A percentile compares a stretch with the other conserved stretches of the same genome.
Evolutionary conservation across 2,797 vertebrate species (phyloP).

Genomic region (Parauchenoglanis ngamensis): DNA sequence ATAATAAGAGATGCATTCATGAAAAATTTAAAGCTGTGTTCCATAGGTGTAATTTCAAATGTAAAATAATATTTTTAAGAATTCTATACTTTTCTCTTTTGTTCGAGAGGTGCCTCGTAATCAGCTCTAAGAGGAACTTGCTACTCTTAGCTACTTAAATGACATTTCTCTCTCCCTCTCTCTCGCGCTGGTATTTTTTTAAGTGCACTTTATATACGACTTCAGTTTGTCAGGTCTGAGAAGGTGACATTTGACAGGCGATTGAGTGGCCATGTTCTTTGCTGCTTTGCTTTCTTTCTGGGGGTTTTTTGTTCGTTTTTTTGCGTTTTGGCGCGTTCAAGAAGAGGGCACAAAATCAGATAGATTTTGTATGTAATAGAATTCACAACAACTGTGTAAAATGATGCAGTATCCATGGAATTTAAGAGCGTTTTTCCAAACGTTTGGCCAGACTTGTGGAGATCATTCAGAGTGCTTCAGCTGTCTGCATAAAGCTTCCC

Average conservation of each 20-base stretch:
- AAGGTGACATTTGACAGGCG: conserved; percentile 43
- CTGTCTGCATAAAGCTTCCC: not conserved
- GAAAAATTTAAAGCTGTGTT: conserved; percentile 87
- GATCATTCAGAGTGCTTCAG: not conserved
- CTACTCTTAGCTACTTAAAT: conserved; percentile 46
- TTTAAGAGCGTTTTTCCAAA: conserved; percentile 1
- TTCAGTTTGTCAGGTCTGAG: conserved; percentile 50
- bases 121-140: conserved; percentile 52
- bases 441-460: not conserved
- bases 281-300: conserved; percentile 32
- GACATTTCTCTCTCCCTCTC: conserved; percentile 12
- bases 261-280: conserved; percentile 31
- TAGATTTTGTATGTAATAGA: conserved; percentile 22
- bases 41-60: conserved; percentile 84
- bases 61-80: conserved; percentile 94
- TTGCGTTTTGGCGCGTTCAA: not conserved
- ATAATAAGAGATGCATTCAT: conserved; percentile 83
- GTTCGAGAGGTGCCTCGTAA: conserved; percentile 55
- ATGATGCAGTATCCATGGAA: not conserved
- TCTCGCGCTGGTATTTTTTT: conserved; percentile 55
- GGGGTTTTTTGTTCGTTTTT: not conserved
- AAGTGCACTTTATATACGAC: conserved; percentile 62
- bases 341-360: conserved; percentile 10
- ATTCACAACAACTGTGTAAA: conserved; percentile 16
- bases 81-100: conserved; percentile 67